phyloP scores from a whole-genome alignment of 2,888 invertebrate species.

The Lathronympha strigana region DNA sequence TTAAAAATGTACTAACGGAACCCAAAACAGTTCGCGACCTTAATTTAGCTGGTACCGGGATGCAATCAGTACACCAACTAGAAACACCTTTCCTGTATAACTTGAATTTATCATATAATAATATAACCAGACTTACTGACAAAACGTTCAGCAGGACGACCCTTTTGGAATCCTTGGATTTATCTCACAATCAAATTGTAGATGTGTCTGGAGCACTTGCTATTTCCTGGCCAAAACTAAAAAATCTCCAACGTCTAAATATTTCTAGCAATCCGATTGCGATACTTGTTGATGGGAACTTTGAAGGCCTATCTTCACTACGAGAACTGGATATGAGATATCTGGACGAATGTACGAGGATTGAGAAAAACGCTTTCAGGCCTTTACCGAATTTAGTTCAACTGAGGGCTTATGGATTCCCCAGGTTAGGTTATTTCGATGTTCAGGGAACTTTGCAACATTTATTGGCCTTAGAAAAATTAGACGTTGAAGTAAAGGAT shows the following conservation, averaged over 20 bases:
- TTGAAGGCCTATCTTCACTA: slow-evolving; percentile 88
- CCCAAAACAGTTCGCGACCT: slow-evolving; percentile 94
- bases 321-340: slow-evolving; percentile 87
- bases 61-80: slow-evolving; percentile 86
- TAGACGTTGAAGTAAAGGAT: slow-evolving; percentile 95
- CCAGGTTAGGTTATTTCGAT: slow-evolving; percentile 92
- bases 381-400: slow-evolving; percentile 87
- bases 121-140: slow-evolving; percentile 86
- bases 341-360: slow-evolving; percentile 87
- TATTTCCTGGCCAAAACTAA: slow-evolving; percentile 88
- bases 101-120: slow-evolving; percentile 91
- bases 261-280: slow-evolving; percentile 93
- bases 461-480: slow-evolving; percentile 88
- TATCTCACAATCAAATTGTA: slow-evolving; percentile 88
- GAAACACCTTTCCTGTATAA: slow-evolving; percentile 93
- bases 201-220: slow-evolving; percentile 85
- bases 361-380: slow-evolving; percentile 93
- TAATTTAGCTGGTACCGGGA: slow-evolving; percentile 92
- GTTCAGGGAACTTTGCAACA: slow-evolving; percentile 92
- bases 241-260: slow-evolving; percentile 89
- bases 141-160: slow-evolving; percentile 91
- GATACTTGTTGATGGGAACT: slow-evolving; percentile 90
- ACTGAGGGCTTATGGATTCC: slow-evolving; percentile 89
- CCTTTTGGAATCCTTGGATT: slow-evolving; percentile 89
- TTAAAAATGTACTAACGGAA: slow-evolving; percentile 91